Evolutionary conservation across 1,140 invertebrate genomes (phyloP).

Genomic region (roundworm (Caenorhabditis elegans)): DNA sequence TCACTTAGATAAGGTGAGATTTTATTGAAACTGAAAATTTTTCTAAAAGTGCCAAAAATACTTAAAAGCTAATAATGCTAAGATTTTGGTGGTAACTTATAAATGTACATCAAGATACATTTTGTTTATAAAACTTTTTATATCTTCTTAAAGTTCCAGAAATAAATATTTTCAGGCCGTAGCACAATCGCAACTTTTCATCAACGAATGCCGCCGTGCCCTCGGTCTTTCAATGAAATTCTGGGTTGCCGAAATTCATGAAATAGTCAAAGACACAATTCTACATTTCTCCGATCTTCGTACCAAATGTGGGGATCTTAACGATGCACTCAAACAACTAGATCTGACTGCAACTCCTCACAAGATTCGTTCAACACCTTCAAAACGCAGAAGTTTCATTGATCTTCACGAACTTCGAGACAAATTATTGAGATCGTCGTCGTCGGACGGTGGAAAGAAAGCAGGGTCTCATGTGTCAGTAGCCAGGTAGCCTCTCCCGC

Average conservation of each 20-base stretch:
- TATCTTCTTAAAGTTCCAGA: not conserved
- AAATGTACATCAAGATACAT: no score
- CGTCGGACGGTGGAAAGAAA: conserved; percentile 56
- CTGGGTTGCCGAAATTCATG: conserved; percentile 66
- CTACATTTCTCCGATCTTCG: conserved; percentile 63
- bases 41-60: no score
- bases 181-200: conserved; percentile 65
- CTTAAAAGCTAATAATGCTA: no score
- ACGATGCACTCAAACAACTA: conserved; percentile 65
- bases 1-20: conserved; percentile 61
- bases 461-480: conserved; percentile 66
- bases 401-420: conserved; percentile 64
- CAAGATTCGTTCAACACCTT: conserved; percentile 66
- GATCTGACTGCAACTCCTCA: conserved; percentile 66
- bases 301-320: conserved; percentile 64
- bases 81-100: no score
- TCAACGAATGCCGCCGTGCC: conserved; percentile 64
- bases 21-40: no score
- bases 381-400: conserved; percentile 64
- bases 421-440: conserved; percentile 57
- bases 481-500: conserved; percentile 55
- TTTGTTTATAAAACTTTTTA: no score
- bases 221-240: conserved; percentile 66
- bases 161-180: conserved; percentile 47
- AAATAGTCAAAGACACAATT: conserved; percentile 66